Base-by-base conservation (phyloP, 2,797 vertebrate species). In the Cynopterus sphinx region DNA sequence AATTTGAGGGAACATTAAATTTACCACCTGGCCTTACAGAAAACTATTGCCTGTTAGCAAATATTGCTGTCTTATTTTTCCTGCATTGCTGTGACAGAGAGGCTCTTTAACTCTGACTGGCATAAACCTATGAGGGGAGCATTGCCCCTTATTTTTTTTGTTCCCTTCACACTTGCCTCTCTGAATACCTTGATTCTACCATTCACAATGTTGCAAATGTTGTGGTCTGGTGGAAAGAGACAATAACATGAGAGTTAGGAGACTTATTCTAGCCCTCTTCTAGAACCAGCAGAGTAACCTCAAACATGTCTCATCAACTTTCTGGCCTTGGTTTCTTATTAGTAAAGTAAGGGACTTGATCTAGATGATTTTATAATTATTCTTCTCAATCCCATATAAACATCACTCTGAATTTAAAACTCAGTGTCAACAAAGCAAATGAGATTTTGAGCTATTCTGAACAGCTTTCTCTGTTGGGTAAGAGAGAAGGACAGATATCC, bases 1-100 rank as follows among this genome's bases (percentile, higher is more conserved):
- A 68, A 67, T 82, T 87, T 82, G 63, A 78, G 2, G 26, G 53
- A 84, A 77, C 57, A 86, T 90, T 84, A 84, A 85, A 88, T 92
- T 96, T 43, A 59, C 68, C 53, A 70, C 79, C 51, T 67, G 79
- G 68, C 17, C 57, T 63, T 51, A 84, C 39, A 59, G 51, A 82
- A 46, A 85, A 68, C 68, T 28, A 86, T 6, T 36, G 39, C 26
- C 68, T 65, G 43, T 78, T 81, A 89, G 24, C 26, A 49, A 90
- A 28, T 67, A 63, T 61, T 82, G 41, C 43, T 46, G 11, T n/a
- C 24, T 71, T 63, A 33, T 51, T 82, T 78, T 71, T 53, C 53
- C n/a, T 61, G n/a, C 71, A 28, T 91, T 0, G 0, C 4, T 51
- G 26, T 65, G 57, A 75, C 78, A 70, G 17, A 83, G 61, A 89